Evolutionary conservation across 2,797 vertebrate species (phyloP).

Genomic region (Crocodylus rhombifer): DNA sequence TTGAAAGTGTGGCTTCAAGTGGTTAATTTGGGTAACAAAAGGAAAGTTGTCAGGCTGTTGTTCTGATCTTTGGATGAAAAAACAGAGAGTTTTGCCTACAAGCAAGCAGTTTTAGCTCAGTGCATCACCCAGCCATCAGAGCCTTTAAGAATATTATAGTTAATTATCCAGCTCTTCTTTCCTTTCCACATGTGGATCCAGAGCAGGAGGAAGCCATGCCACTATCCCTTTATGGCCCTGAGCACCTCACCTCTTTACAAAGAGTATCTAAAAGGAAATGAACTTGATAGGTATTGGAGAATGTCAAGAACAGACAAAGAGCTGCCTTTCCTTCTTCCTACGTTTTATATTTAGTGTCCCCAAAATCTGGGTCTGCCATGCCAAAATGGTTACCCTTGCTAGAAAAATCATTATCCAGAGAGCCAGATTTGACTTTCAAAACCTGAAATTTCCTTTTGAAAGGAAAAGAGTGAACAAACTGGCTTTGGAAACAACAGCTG

Average conservation of each 20-base stretch:
- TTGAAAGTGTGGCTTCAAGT: constrained; percentile 9
- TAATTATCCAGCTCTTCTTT: background rate
- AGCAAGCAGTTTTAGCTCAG: background rate
- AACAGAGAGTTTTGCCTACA: background rate
- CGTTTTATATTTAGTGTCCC: background rate
- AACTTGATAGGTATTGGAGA: background rate
- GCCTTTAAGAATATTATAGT: background rate
- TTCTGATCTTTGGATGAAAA: background rate
- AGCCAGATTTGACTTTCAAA: background rate
- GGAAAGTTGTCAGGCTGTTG: background rate
- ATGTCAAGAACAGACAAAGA: background rate
- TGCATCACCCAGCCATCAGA: background rate
- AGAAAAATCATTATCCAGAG: background rate
- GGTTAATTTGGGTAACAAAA: background rate
- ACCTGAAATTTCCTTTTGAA: background rate
- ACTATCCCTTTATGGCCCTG: background rate
- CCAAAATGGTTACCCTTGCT: background rate
- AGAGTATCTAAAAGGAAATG: background rate
- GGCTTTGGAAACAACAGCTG: background rate
- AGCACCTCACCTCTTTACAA: background rate
- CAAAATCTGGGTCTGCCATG: background rate
- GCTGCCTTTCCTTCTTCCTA: background rate
- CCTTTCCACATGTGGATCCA: background rate
- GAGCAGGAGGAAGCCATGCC: background rate
- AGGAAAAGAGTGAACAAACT: background rate